Evolutionary conservation across 2,113 vertebrate species (phyloP).

Genomic region (Callorhinus ursinus): DNA sequence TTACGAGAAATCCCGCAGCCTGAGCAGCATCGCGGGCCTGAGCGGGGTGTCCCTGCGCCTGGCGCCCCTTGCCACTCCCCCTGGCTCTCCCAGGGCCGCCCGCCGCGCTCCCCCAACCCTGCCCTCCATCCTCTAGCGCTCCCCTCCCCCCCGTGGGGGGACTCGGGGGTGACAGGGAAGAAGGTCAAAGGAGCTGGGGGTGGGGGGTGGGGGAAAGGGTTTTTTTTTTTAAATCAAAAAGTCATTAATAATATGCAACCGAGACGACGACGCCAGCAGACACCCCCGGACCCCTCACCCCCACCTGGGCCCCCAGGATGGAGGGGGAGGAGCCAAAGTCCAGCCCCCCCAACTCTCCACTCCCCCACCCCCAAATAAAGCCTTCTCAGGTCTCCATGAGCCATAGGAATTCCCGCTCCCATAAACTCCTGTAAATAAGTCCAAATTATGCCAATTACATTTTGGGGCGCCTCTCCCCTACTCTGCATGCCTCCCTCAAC

Average conservation of each 20-base stretch:
- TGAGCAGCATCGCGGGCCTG: constrained; percentile 95
- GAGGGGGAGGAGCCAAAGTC: constrained; percentile 67
- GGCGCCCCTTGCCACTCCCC: constrained; percentile 90
- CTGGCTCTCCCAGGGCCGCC: constrained; percentile 90
- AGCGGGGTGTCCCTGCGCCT: constrained; percentile 91
- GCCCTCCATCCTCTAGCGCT: constrained; percentile 93
- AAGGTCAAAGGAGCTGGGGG: constrained; percentile 71
- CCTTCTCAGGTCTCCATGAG: constrained; percentile 84
- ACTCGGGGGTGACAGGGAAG: constrained; percentile 74
- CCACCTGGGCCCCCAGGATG: constrained; percentile 61
- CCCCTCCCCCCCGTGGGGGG: constrained; percentile 73
- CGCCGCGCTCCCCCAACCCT: constrained; percentile 92
- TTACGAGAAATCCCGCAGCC: constrained; percentile 95
- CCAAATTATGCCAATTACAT: constrained; percentile 54
- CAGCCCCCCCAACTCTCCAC: not conserved
- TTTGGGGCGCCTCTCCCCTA: constrained; percentile 33
- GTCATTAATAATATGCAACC: constrained; percentile 79
- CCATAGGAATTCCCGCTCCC: constrained; percentile 75
- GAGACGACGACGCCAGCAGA: constrained; percentile 79
- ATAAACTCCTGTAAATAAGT: constrained; percentile 72
- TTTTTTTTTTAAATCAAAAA: constrained; percentile 69
- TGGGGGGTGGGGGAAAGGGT: constrained; percentile 48
- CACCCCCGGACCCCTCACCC: constrained; percentile 60
- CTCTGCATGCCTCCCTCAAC: constrained; percentile 63
- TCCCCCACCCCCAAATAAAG: constrained; percentile 47